Conservation (phyloP, 92 coral and sea anemone species). For the Epizoanthus scotinus region DNA sequence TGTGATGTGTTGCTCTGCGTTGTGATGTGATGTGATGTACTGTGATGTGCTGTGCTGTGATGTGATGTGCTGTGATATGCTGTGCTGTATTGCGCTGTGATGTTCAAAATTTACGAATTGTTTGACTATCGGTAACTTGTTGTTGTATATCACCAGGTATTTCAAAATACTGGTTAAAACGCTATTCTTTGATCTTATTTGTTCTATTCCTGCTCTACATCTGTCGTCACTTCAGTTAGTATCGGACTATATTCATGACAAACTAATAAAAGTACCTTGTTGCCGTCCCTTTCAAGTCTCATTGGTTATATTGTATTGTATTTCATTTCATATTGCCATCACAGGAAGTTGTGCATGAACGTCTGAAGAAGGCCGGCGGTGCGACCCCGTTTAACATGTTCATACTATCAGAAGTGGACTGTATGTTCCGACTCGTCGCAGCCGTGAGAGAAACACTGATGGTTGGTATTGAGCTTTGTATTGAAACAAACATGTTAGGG, state of each 20-base stretch:
- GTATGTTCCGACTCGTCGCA: constrained; percentile 80
- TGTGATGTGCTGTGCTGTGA: no score
- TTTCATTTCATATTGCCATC: not conserved
- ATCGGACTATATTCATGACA: no score
- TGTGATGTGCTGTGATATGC: no score
- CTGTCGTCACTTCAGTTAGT: no score
- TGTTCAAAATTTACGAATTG: no score
- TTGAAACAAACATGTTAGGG: not conserved
- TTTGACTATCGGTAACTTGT: no score
- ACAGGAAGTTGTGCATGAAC: constrained; percentile 91
- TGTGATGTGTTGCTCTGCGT: no score
- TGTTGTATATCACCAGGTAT: not conserved
- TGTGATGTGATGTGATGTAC: no score
- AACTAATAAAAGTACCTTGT: no score
- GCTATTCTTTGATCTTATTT: not conserved
- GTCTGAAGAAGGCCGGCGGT: constrained; percentile 91
- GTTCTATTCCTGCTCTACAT: not conserved
- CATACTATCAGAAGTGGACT: constrained; percentile 87
- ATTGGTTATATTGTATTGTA: no score
- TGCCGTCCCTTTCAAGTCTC: no score
- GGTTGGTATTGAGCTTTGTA: constrained; percentile 52
- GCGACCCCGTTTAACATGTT: constrained; percentile 92
- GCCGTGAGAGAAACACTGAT: constrained; percentile 80
- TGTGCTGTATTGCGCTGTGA: no score
- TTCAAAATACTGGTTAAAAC: not conserved